Percentiles rank a stretch among this genome's conserved stretches.
Evolutionary conservation across 2,113 vertebrate species (phyloP).

Genomic region (Epinephelus fuscoguttatus): DNA sequence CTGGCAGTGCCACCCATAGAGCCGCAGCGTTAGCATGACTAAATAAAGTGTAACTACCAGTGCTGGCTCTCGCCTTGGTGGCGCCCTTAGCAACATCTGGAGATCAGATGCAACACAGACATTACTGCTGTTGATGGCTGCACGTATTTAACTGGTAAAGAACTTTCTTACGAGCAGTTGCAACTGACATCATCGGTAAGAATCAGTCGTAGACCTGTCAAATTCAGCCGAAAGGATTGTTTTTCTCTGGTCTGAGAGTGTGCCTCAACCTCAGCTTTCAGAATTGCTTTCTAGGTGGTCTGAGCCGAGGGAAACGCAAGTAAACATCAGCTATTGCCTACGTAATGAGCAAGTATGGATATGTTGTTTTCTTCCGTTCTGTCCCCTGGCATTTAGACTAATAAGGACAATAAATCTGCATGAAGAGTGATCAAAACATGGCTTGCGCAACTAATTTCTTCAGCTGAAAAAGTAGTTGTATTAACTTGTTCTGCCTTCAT

Average conservation of each 20-base stretch:
- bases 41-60: not conserved
- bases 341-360: conserved; percentile 5
- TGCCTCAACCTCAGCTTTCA: not conserved
- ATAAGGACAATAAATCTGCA: conserved; percentile 26
- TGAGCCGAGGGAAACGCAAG: conserved; percentile 5
- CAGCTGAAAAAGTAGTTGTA: conserved; percentile 30
- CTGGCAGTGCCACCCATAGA: not conserved
- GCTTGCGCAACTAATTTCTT: conserved; percentile 26
- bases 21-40: not conserved
- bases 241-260: not conserved
- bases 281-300: conserved; percentile 1
- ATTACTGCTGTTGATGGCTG: conserved; percentile 2
- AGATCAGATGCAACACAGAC: conserved; percentile 8
- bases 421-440: conserved; percentile 38
- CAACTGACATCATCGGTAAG: not conserved
- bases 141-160: not conserved
- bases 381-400: not conserved
- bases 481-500: conserved; percentile 38
- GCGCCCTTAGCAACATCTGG: conserved; percentile 16
- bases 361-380: conserved; percentile 22
- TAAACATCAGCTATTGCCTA: conserved; percentile 1
- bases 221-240: not conserved
- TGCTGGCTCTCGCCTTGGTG: conserved; percentile 3
- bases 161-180: not conserved
- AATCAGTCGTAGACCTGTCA: not conserved